These are phyloP conservation scores for Callosobruchus maculatus DNA, from an alignment of 2,888 invertebrate species.

Conservation along the genomic window DNA sequence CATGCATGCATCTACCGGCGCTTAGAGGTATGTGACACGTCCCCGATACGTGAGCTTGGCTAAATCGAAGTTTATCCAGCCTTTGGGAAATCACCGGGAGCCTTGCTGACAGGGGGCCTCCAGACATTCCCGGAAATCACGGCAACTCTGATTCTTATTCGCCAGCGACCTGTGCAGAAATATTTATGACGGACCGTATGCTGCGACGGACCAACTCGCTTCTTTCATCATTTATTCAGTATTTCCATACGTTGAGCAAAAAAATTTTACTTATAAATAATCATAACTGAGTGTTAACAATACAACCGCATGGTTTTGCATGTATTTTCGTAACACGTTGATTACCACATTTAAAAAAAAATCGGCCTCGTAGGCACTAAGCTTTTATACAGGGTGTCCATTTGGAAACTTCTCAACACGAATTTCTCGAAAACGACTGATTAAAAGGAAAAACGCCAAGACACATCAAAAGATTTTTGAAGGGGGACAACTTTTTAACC, in stretches of 20 bases:
- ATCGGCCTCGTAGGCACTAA: no score
- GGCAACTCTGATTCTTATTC: conserved; percentile 41
- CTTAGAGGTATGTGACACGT: conserved; percentile 30
- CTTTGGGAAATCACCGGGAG: conserved; percentile 46
- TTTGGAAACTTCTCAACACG: no score
- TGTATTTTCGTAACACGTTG: no score
- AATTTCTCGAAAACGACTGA: no score
- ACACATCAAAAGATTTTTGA: no score
- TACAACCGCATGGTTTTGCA: no score
- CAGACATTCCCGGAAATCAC: conserved; percentile 19
- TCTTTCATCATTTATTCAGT: background rate
- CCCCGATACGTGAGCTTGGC: conserved; percentile 42
- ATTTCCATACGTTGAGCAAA: background rate
- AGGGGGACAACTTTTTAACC: no score
- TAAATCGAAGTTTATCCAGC: conserved; percentile 51
- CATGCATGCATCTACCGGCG: background rate
- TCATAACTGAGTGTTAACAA: no score
- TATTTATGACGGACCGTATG: conserved; percentile 35
- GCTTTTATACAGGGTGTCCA: no score
- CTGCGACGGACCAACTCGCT: background rate
- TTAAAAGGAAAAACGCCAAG: no score
- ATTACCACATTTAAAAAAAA: no score
- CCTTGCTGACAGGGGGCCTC: conserved; percentile 11
- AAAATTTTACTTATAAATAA: no score
- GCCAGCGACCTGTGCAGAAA: conserved; percentile 35